A percentile compares a stretch with the other conserved stretches of the same genome.
These are phyloP conservation scores for Pempheris klunzingeri DNA, from an alignment of 2,797 vertebrate genomes.

Conservation along the genomic window DNA sequence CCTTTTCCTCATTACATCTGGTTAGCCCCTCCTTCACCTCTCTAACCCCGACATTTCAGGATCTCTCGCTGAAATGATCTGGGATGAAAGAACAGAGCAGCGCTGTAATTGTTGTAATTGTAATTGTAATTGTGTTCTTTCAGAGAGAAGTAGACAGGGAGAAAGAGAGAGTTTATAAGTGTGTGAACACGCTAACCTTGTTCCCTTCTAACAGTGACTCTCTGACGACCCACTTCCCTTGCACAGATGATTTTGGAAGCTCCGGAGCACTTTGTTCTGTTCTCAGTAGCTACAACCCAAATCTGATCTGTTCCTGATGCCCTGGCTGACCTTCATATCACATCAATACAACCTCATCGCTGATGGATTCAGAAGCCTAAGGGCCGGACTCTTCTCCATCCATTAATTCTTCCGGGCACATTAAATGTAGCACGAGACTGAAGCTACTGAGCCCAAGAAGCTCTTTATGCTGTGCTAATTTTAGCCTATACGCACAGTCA, in stretches of 20 bases:
- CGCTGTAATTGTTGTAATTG: slow-evolving; percentile 21
- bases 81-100: slow-evolving; percentile 12
- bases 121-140: slow-evolving; percentile 45
- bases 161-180: slow-evolving; percentile 13
- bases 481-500: slow-evolving; percentile 4
- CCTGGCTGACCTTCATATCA: slow-evolving; percentile 58
- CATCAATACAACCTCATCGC: slow-evolving; percentile 53
- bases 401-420: slow-evolving; percentile 52
- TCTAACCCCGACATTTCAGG: not conserved
- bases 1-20: slow-evolving; percentile 30
- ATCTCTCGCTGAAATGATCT: not conserved
- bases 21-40: slow-evolving; percentile 9
- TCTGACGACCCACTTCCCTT: slow-evolving; percentile 75
- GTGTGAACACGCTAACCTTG: slow-evolving; percentile 17
- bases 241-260: slow-evolving; percentile 44
- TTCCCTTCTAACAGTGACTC: slow-evolving; percentile 39
- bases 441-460: slow-evolving; percentile 21
- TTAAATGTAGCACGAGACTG: slow-evolving; percentile 45
- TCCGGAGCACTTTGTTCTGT: slow-evolving; percentile 32
- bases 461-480: slow-evolving; percentile 45
- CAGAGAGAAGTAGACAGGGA: slow-evolving; percentile 10
- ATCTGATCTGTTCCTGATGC: slow-evolving; percentile 45
- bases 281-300: slow-evolving; percentile 43
- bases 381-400: slow-evolving; percentile 29
- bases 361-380: slow-evolving; percentile 43